Evolutionary conservation across 2,113 vertebrate species (phyloP).

Genomic region (Sinocyclocheilus anophthalmus): DNA sequence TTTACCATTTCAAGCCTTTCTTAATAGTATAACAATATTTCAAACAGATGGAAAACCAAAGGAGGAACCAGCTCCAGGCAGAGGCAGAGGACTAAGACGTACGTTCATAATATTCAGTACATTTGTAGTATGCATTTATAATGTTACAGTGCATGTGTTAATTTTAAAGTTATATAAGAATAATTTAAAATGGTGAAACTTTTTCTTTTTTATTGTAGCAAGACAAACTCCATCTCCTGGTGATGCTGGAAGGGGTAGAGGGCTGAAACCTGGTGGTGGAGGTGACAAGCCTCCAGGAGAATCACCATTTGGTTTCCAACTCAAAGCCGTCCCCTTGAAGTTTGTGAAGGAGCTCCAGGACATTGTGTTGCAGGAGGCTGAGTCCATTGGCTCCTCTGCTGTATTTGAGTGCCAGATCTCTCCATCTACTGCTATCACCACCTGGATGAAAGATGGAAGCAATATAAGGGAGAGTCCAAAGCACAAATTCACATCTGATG

Average conservation of each 20-base stretch:
- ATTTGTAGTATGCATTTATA: neutral
- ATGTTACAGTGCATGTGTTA: neutral
- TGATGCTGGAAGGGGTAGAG: constrained; percentile 86
- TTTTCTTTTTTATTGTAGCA: constrained; percentile 71
- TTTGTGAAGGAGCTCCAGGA: constrained; percentile 93
- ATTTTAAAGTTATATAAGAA: neutral
- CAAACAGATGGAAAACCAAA: constrained; percentile 89
- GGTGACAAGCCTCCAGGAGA: constrained; percentile 93
- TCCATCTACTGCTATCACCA: constrained; percentile 90
- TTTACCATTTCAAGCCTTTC: constrained; percentile 1
- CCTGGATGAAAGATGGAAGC: constrained; percentile 95
- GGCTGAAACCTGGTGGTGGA: constrained; percentile 85
- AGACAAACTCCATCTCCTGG: constrained; percentile 95
- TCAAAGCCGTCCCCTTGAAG: constrained; percentile 94
- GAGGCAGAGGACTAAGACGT: constrained; percentile 91
- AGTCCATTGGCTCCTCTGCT: constrained; percentile 92
- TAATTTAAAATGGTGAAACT: neutral
- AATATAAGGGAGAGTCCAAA: constrained; percentile 94
- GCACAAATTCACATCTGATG: constrained; percentile 92
- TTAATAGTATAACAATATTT: constrained; percentile 45
- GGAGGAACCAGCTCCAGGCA: constrained; percentile 84
- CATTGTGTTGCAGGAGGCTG: constrained; percentile 89
- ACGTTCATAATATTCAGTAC: constrained; percentile 55
- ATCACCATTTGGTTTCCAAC: constrained; percentile 91
- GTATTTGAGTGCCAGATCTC: constrained; percentile 94